Base-by-base conservation (phyloP, 2,888 invertebrate genomes). In the Pediacus dermestoides region DNA sequence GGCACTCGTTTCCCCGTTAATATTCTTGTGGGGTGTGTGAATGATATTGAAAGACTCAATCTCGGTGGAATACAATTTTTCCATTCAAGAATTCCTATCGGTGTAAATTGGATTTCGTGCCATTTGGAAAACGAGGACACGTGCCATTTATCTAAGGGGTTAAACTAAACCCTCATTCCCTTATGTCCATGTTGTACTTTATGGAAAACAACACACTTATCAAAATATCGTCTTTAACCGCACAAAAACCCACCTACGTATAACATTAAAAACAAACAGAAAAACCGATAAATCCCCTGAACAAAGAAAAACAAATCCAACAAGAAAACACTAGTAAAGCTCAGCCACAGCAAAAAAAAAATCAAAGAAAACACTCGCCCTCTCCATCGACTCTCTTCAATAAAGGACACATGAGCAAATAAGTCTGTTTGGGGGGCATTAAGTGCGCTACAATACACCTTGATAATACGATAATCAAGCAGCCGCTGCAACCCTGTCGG, bases 401-500 rank as follows among this genome's bases (percentile, higher is more conserved):
- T 47, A 50, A 50, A 48, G 50, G 47, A 44, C 46, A 51, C 54
- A 52, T 46, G 53, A 55, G 53, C 57, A 55, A 59, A 60, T 58
- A 58, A 57, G 57, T 59, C 56, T 57, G 60, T 61, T 60, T 58
- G 55, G 52, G 48, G 40, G 28, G 13, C 54, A 61, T 62, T 60
- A 62, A 63, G 60, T 60, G 63, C 57, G 61, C 60, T 59, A 61
- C 60, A 64, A 58, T 61, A 64, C 60, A 63, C 61, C 56, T 57
- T 50, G 63, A 64, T 66, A 66, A 64, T 66, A 61, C 64, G 64
- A 66, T 64, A 66, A 66, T 66, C 64, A 64, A 64, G 63, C 61
- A 55, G 57, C 55, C 57, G 56, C 57, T 55, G 57, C 53, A 57
- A 52, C 52, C 56, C 57, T 54, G 52, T 58, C 55, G 54, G 60